These are phyloP conservation scores for Microhierax caerulescens DNA, from an alignment of 2,797 vertebrate genomes.

Conservation along the genomic window DNA sequence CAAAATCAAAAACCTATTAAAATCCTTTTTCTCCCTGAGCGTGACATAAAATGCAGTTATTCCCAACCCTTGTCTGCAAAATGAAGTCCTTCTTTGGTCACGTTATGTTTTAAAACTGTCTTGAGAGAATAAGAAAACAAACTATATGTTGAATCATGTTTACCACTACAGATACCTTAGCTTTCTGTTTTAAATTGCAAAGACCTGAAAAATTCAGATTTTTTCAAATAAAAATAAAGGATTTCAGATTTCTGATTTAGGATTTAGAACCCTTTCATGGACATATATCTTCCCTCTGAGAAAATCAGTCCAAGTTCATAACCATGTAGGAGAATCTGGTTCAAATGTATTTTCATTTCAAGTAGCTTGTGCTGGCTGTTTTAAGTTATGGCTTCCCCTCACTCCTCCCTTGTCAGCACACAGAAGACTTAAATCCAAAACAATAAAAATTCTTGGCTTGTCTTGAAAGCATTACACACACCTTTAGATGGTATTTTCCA, in stretches of 20 bases:
- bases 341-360: neutral
- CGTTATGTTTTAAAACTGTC: neutral
- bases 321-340: fast-evolving
- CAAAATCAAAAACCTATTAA: neutral
- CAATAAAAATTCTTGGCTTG: neutral
- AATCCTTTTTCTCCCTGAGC: neutral
- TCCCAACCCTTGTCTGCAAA: neutral
- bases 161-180: neutral
- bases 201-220: neutral
- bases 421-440: neutral
- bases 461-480: neutral
- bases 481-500: neutral
- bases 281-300: neutral
- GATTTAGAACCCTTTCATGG: neutral
- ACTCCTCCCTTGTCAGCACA: neutral
- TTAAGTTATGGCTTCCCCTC: neutral
- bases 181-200: neutral
- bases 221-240: neutral
- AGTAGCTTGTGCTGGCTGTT: neutral
- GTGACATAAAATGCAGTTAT: neutral
- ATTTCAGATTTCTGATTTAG: neutral
- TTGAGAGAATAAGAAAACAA: neutral
- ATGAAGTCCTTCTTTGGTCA: neutral
- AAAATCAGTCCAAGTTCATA: neutral
- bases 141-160: neutral